Base-by-base conservation (phyloP, 2,113 vertebrate species). In the Zeus faber region DNA sequence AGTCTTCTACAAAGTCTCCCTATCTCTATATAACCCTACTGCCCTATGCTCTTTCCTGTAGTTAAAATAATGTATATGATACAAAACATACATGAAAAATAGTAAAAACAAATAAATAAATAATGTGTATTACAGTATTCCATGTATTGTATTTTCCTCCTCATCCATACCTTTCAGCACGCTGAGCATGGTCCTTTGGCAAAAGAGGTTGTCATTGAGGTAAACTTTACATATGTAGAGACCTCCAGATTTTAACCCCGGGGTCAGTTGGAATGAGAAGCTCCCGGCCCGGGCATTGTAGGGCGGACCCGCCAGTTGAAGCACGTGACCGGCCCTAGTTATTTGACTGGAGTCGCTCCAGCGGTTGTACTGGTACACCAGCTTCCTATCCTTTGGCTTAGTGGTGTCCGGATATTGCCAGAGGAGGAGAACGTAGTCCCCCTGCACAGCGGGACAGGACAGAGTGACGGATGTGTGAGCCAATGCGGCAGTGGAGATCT, bases 101-200 rank as follows among this genome's bases (percentile, higher is more conserved):
- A 33, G 31, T 33, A 33, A 1, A 4, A 7, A 33, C 13, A 13
- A 10, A 33, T 10, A 33, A 8, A 13, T 33, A 5, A 29, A 29
- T 29, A 29, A 5, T 5, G 27, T 9, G 9, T 29, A 9, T 4
- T 29, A 29, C 27, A 5, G 27, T 29, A 29, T 29, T 29, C 27
- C n/a, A 14, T 37, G 5, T 37, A 37, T 14, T 6, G 33, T 3
- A n/a, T 37, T 37, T 14, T 37, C 13, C 33, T 14, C 33, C 33
- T 14, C 0, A 16, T 39, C 3, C 16, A 2, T 87, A 91, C 89
- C 88, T 63, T 85, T 76, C 41, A 91, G 49, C 21, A 91, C 80
- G 4, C 65, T 90, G 67, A 91, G 62, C 1, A 0, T 4, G 13
- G 79, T 88, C 23, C 13, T 31, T 50, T 81, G 84, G 52, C 48